Conservation (phyloP, 2,797 vertebrate species). For the Phyllotis vaccarum region DNA sequence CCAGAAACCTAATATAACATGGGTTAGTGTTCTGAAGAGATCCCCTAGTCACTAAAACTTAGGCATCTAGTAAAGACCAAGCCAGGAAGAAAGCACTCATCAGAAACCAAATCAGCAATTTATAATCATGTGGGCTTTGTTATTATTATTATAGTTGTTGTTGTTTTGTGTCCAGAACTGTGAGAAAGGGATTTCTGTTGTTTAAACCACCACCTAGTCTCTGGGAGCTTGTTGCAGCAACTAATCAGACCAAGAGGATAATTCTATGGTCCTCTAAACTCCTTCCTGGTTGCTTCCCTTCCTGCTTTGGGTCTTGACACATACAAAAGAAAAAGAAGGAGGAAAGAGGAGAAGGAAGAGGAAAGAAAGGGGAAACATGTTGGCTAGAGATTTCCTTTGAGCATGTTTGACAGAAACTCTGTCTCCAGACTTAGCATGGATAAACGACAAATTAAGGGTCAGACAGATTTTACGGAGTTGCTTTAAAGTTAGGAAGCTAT, state of each 20-base stretch:
- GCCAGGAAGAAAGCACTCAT: background rate
- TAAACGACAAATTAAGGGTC: background rate
- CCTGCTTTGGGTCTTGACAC: background rate
- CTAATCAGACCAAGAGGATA: background rate
- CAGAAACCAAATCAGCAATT: background rate
- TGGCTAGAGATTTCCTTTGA: constrained; percentile 10
- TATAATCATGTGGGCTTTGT: too few relatives aligned
- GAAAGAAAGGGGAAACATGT: too few relatives aligned
- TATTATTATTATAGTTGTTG: too few relatives aligned
- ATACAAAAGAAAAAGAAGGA: background rate
- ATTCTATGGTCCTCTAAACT: background rate
- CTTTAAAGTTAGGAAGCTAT: background rate
- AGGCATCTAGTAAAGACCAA: background rate
- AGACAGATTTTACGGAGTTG: background rate
- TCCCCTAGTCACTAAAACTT: background rate
- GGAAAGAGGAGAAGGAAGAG: background rate
- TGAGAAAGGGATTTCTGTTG: background rate
- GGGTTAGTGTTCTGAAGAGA: background rate
- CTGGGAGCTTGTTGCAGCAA: background rate
- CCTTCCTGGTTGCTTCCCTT: background rate
- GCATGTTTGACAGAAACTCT: background rate
- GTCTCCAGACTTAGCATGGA: background rate
- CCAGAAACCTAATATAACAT: too few relatives aligned
- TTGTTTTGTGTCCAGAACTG: background rate
- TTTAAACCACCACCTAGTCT: background rate